Base-by-base conservation (phyloP, 2,113 vertebrate species). In the Varanus komodoensis region DNA sequence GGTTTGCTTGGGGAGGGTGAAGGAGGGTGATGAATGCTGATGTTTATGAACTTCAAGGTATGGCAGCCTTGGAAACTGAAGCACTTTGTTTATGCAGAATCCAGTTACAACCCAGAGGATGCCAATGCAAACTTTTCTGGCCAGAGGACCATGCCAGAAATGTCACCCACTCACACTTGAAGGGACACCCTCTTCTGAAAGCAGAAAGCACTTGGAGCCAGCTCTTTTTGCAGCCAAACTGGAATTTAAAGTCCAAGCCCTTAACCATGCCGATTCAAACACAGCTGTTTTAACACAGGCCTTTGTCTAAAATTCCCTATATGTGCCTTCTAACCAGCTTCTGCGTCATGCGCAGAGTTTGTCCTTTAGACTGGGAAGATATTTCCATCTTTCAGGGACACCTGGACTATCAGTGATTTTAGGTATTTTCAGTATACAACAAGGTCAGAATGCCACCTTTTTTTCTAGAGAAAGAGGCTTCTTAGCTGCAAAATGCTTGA, bases 31-130 rank as follows among this genome's bases (percentile, higher is more conserved):
- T 86, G 89, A 96, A 96, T 95, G 87, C 85, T 95, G 82, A 90
- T 94, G 94, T 95, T 97, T 92, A 94, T 96, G 87, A 95, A 93
- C 77, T 95, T 95, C 92, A 94, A 95, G 93, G 91, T 90, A 96
- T 96, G 94, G 91, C 93, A 92, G 84, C 52, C 75, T 92, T 93
- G 90, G 86, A 92, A 95, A 95, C 64, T 90, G 93, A 94, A 95
- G 87, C 64, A 92, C 93, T 95, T 93, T 95, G 89, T 96, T 97
- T 96, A 95, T 94, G 88, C 89, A 95, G 95, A 96, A 93, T 92
- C 84, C 89, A 94, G 91, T 93, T 94, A 95, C 86, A 95, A 90
- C 77, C 92, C 92, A 92, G 91, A 94, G 67, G 67, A 88, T 97
- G 95, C 92, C 93, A 96, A 94, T 8, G 90, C 91, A 96, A 96